These are phyloP conservation scores for Drosophila peninsularis DNA, from an alignment of 2,888 invertebrate species.

Conservation along the genomic window DNA sequence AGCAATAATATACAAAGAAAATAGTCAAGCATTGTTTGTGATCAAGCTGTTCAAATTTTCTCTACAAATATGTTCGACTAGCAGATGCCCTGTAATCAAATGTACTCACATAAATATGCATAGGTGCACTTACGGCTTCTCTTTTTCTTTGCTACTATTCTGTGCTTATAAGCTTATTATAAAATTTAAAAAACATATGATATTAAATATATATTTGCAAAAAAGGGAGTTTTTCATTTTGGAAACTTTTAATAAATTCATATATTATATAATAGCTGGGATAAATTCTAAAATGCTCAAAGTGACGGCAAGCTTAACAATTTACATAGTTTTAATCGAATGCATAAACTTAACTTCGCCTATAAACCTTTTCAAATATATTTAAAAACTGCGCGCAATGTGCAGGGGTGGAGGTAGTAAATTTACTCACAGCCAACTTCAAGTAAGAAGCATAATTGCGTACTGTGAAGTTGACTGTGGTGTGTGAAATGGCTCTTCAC, in stretches of 20 bases:
- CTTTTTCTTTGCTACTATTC: neutral
- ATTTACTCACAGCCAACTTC: slow-evolving; percentile 18
- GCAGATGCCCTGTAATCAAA: slow-evolving; percentile 5
- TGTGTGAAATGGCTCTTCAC: neutral
- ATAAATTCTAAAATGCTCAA: neutral
- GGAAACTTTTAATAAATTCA: neutral
- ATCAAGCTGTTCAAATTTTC: slow-evolving; percentile 20
- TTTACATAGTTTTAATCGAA: neutral
- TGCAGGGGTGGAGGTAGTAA: neutral
- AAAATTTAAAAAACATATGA: neutral
- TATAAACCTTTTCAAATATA: neutral
- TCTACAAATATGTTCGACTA: slow-evolving; percentile 10
- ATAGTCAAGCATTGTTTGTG: slow-evolving; percentile 26
- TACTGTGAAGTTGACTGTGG: slow-evolving; percentile 32
- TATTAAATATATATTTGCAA: slow-evolving; percentile 7
- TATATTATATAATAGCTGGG: neutral
- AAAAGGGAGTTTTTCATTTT: neutral
- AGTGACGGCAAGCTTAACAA: neutral
- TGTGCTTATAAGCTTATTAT: neutral
- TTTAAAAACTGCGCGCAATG: slow-evolving; percentile 11
- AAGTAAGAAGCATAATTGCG: slow-evolving; percentile 9
- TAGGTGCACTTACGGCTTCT: neutral
- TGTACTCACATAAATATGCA: neutral
- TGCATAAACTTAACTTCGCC: neutral
- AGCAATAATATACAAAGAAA: slow-evolving; percentile 28